Percentiles rank a stretch among this genome's conserved stretches.
Evolutionary conservation across 2,888 invertebrate genomes (phyloP).

Genomic region (Phorcus lineatus): DNA sequence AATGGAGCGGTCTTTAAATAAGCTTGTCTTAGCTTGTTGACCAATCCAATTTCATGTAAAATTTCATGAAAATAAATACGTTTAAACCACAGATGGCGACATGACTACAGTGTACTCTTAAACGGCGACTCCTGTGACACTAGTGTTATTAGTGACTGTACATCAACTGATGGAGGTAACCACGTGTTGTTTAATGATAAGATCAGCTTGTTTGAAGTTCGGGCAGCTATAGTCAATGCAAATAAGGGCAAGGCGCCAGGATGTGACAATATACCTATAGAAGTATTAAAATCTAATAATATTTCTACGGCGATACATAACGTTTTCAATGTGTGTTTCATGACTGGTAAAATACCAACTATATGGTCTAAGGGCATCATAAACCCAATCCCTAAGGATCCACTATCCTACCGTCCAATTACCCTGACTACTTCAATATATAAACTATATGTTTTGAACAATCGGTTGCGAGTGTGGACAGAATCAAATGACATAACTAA

Average conservation of each 20-base stretch:
- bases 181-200: not conserved
- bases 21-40: no score
- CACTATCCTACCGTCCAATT: not conserved
- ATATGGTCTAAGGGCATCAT: not conserved
- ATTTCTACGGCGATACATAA: not conserved
- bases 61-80: no score
- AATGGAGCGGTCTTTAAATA: no score
- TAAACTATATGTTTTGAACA: not conserved
- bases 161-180: not conserved
- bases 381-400: not conserved
- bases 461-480: not conserved
- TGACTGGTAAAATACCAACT: not conserved
- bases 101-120: not conserved
- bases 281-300: not conserved
- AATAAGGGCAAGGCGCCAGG: not conserved
- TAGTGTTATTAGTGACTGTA: not conserved
- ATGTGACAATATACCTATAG: not conserved
- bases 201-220: not conserved
- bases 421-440: not conserved
- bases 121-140: not conserved
- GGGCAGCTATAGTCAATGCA: not conserved
- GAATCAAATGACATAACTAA: not conserved
- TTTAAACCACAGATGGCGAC: no score
- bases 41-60: no score
- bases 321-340: slow-evolving; percentile 9